Conservation (phyloP, 2,113 vertebrate species). For the Elephantulus edwardii region DNA sequence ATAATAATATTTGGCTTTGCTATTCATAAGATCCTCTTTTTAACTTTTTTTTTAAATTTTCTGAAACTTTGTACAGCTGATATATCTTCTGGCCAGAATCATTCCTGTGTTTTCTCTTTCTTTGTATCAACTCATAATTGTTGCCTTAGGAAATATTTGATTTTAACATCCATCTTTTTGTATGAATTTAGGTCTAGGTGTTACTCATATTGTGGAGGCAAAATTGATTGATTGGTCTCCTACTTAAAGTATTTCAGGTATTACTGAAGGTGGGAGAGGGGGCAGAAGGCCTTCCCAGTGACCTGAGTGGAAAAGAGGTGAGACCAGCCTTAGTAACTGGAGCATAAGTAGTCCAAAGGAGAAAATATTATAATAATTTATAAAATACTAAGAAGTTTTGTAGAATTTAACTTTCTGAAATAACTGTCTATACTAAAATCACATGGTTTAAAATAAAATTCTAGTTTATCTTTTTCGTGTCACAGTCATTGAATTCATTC, state of each 20-base stretch:
- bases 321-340: constrained; percentile 54
- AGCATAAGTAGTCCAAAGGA: constrained; percentile 14
- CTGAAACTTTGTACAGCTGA: constrained; percentile 46
- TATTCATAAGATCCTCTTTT: constrained; percentile 30
- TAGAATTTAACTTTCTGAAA: too few species aligned
- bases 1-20: constrained; percentile 53
- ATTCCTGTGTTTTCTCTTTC: constrained; percentile 40
- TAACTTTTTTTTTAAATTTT: constrained; percentile 3
- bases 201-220: constrained; percentile 81
- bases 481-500: constrained; percentile 45
- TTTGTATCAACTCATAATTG: constrained; percentile 35
- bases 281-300: constrained; percentile 73
- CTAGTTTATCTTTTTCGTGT: constrained; percentile 34
- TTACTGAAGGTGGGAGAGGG: constrained; percentile 78
- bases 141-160: constrained; percentile 69
- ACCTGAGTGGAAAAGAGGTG: constrained; percentile 29
- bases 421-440: constrained; percentile 8
- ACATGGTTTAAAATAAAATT: constrained; percentile 26
- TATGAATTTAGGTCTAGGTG: constrained; percentile 73
- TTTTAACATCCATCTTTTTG: constrained; percentile 63
- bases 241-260: constrained; percentile 81
- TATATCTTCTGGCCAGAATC: constrained; percentile 58
- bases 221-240: constrained; percentile 80
- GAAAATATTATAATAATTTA: not conserved
- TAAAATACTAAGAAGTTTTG: too few species aligned